Evolutionary conservation across 2,888 invertebrate species (phyloP).

Genomic region (Gisinianus flammeolus): DNA sequence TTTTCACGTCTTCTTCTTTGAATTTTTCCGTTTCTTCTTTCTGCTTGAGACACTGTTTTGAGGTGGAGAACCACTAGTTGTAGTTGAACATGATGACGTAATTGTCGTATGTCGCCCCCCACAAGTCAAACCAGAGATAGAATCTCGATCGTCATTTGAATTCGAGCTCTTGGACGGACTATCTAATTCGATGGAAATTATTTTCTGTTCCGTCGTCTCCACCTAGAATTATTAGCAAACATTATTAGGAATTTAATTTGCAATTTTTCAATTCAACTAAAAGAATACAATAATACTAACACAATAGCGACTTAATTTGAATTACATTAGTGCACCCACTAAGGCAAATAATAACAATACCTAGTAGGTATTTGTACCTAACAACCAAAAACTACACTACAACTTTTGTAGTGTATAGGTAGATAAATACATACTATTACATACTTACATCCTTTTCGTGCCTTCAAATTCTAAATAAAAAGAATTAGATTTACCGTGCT

Average conservation of each 20-base stretch:
- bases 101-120: conserved; percentile 27
- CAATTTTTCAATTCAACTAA: background rate
- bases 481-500: too few species aligned
- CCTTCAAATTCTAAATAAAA: too few species aligned
- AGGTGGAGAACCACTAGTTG: conserved; percentile 28
- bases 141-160: conserved; percentile 30
- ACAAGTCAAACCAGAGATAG: background rate
- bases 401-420: too few species aligned
- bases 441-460: too few species aligned
- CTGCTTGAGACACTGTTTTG: conserved; percentile 34
- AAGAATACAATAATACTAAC: background rate
- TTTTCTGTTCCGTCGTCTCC: conserved; percentile 89
- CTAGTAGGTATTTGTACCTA: too few species aligned
- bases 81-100: conserved; percentile 30
- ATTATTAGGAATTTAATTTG: background rate
- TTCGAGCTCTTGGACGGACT: conserved; percentile 62
- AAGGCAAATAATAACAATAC: too few species aligned
- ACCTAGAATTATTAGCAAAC: conserved; percentile 66
- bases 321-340: background rate
- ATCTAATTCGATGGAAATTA: conserved; percentile 84
- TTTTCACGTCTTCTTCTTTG: conserved; percentile 17
- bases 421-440: too few species aligned
- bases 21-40: conserved; percentile 44
- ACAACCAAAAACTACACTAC: too few species aligned
- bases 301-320: background rate